Conservation (phyloP, 2,888 invertebrate species). For the Erebia palarica region DNA sequence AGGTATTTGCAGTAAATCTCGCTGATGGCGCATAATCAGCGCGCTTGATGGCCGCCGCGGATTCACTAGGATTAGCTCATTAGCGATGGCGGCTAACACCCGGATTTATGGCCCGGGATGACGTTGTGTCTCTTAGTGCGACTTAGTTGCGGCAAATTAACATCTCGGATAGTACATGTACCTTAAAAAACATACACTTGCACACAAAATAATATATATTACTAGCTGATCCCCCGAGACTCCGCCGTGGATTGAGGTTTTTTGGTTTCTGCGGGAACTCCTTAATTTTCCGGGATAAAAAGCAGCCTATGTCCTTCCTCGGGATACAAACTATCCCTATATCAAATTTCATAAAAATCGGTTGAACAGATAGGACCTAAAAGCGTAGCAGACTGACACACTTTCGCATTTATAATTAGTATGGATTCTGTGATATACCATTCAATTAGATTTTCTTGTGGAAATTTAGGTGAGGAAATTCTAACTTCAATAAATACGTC, state of each 20-base stretch:
- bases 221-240: too few relatives aligned
- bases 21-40: constrained; percentile 37
- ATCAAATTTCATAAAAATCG: too few relatives aligned
- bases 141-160: constrained; percentile 42
- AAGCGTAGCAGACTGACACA: too few relatives aligned
- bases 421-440: too few relatives aligned
- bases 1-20: constrained; percentile 39
- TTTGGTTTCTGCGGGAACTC: too few relatives aligned
- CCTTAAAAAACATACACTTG: not conserved
- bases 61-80: constrained; percentile 47
- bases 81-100: constrained; percentile 44
- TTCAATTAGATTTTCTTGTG: not conserved
- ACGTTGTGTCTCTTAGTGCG: constrained; percentile 43
- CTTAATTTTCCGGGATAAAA: too few relatives aligned
- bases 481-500: constrained; percentile 10
- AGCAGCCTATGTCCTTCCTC: too few relatives aligned
- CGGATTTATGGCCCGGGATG: constrained; percentile 43
- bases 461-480: not conserved
- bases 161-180: not conserved
- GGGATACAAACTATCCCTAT: too few relatives aligned
- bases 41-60: constrained; percentile 39
- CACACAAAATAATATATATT: too few relatives aligned
- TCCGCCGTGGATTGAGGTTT: too few relatives aligned
- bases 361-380: too few relatives aligned
- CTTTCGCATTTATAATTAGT: too few relatives aligned